phyloP scores from a whole-genome alignment of 2,113 vertebrate genomes.

The Atractosteus spatula region DNA sequence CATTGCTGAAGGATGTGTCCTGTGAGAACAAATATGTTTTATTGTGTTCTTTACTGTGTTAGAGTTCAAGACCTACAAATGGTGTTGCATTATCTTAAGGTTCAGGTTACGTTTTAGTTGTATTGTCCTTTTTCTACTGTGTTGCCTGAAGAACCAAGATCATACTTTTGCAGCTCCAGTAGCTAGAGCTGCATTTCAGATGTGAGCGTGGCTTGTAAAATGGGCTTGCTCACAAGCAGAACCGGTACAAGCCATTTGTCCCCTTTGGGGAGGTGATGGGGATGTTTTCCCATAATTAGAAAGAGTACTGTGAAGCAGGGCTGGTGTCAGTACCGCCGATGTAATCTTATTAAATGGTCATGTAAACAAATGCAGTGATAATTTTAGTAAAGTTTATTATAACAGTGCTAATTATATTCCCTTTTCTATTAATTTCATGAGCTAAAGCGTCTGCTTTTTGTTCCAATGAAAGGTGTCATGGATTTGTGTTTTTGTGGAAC shows the following conservation, averaged over 20 bases:
- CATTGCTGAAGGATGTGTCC: too few species aligned
- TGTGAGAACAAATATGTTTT: too few species aligned
- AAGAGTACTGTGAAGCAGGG: slow-evolving; percentile 12
- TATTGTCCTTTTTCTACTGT: background rate
- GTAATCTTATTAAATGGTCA: slow-evolving; percentile 6
- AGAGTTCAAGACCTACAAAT: too few species aligned
- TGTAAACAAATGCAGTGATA: background rate
- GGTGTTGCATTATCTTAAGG: background rate
- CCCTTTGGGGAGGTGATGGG: slow-evolving; percentile 16
- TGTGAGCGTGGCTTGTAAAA: background rate
- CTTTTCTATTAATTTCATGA: background rate
- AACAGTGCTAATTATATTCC: background rate
- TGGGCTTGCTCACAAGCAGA: slow-evolving; percentile 18
- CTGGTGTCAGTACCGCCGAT: slow-evolving; percentile 3
- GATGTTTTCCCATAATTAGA: slow-evolving; percentile 38
- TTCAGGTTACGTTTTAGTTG: background rate
- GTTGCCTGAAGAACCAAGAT: background rate
- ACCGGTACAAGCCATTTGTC: background rate
- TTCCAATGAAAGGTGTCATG: too few species aligned
- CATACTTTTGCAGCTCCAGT: background rate
- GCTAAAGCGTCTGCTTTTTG: too few species aligned
- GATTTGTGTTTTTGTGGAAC: too few species aligned
- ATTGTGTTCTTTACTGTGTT: too few species aligned
- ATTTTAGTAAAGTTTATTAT: background rate
- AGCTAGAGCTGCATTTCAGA: background rate